Base-by-base conservation (phyloP, 1,140 invertebrate genomes). In the Drosophila saltans region DNA sequence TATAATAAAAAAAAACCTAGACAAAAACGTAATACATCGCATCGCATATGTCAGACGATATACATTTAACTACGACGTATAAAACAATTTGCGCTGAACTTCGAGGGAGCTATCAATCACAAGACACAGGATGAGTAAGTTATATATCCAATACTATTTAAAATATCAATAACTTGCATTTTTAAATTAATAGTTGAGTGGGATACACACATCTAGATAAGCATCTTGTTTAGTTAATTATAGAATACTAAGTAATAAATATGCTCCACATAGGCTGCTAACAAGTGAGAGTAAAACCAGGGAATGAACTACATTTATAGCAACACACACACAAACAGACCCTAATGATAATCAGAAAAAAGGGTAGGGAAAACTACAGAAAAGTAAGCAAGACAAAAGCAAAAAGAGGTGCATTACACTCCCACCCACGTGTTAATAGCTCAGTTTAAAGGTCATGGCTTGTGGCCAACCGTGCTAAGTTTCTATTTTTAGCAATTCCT, bases 81-180 rank as follows among this genome's bases (percentile, higher is more conserved):
- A 39, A 24, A 24, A 39, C 30, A 59, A 59, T 24, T 39, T 39
- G 30, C 56, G 33, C 56, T 33, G 16, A 39, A 33, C 57, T 59
- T 59, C 33, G 57, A 59, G 57, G 57, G 57, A 59, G 57, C 30
- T 21, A 40, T 59, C 57, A 21, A 24, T 8, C 57, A 33, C 57
- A 59, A 59, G 57, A 39, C 57, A 39, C 57, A 59, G 57, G 57
- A 59, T 59, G 57, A 59, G 57, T 59, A 40, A 40, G 57, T 59
- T 16, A 40, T 28, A 55, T 5, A 52, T 16, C 9, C 21, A 11
- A 55, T 55, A 52, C n/a, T 52, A 52, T 52, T 48, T 48, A 16
- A 3, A n/a, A 2, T 3, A n/a, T 45, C 16, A 16, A 16, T 45
- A 45, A 11, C 4, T 45, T 10, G n/a, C 10, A 48, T 48, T 21